Conservation (phyloP, 2,113 vertebrate species). For the Pachyramphus minor region DNA sequence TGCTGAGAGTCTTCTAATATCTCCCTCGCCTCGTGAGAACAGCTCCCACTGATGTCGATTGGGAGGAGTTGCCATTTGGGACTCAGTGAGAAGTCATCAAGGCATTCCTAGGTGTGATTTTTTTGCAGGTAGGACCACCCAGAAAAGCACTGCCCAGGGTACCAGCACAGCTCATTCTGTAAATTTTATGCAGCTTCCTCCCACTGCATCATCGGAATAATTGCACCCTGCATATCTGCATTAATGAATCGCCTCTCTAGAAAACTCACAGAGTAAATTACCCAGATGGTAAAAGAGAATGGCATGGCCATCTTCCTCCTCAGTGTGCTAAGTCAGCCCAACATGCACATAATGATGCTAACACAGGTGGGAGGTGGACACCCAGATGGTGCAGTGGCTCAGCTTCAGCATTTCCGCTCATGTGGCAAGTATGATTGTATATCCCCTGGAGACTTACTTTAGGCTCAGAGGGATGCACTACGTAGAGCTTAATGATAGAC, state of each 20-base stretch:
- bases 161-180: not conserved
- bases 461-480: constrained; percentile 10
- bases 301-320: constrained; percentile 44
- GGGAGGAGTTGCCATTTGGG: not conserved
- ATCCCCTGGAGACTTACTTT: constrained; percentile 34
- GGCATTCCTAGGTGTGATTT: not conserved
- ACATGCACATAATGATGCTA: constrained; percentile 21
- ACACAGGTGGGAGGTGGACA: constrained; percentile 55
- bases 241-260: constrained; percentile 40
- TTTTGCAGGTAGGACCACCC: not conserved
- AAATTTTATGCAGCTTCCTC: constrained; percentile 6
- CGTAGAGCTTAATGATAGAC: not conserved
- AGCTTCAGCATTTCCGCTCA: not conserved
- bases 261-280: constrained; percentile 46
- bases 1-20: not conserved
- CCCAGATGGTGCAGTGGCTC: not conserved
- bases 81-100: not conserved
- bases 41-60: not conserved
- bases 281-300: constrained; percentile 32
- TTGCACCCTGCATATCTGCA: constrained; percentile 33
- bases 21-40: not conserved
- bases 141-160: not conserved
- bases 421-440: not conserved
- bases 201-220: constrained; percentile 34
- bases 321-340: constrained; percentile 12